These are phyloP conservation scores for Drosophila nr. perissopoda DNA, from an alignment of 2,888 invertebrate genomes.

Conservation along the genomic window DNA sequence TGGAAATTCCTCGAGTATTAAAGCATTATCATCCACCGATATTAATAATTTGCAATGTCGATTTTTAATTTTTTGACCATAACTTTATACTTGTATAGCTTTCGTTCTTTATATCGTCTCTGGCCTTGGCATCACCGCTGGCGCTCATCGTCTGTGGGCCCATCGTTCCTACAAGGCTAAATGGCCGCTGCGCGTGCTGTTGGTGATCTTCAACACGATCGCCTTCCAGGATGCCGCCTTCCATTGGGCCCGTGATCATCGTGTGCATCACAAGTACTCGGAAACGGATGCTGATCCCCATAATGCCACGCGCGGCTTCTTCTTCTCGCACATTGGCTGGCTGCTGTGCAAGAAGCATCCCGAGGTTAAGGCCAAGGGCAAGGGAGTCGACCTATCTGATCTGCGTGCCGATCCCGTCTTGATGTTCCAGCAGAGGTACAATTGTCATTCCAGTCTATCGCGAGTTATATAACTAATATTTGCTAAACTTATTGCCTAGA, in stretches of 20 bases:
- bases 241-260: conserved; percentile 92
- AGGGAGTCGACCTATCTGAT: conserved; percentile 93
- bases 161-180: conserved; percentile 98
- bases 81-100: conserved; percentile 86
- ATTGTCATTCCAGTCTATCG: conserved; percentile 67
- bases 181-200: conserved; percentile 92
- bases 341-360: conserved; percentile 95
- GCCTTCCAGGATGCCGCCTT: conserved; percentile 95
- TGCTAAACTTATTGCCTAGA: conserved; percentile 83
- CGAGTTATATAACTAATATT: not conserved
- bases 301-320: conserved; percentile 96
- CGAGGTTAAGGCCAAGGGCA: conserved; percentile 94
- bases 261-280: conserved; percentile 96
- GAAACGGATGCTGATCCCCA: conserved; percentile 98
- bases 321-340: conserved; percentile 99
- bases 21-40: not conserved
- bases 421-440: conserved; percentile 94
- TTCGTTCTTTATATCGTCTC: conserved; percentile 90
- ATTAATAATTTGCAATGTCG: conserved; percentile 8
- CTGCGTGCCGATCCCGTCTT: conserved; percentile 92
- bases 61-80: conserved; percentile 64
- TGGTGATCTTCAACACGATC: conserved; percentile 93
- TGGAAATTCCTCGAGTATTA: not conserved
- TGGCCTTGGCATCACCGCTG: conserved; percentile 97
- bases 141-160: conserved; percentile 98